These are phyloP conservation scores for Orthosia gracilis DNA, from an alignment of 2,888 invertebrate genomes.

Conservation along the genomic window DNA sequence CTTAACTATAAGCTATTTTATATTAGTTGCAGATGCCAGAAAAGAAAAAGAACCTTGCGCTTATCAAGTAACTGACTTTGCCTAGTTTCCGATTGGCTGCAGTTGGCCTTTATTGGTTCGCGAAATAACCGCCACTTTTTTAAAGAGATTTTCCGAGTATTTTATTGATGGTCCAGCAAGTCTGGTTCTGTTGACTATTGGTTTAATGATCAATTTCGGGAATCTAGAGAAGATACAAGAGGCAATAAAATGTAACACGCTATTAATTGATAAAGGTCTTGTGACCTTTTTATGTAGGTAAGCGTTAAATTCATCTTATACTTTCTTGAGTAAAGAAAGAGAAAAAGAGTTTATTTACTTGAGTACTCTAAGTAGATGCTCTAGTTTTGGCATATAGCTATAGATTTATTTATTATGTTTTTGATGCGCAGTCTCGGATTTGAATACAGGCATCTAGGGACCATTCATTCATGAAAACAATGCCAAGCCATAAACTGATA, in stretches of 20 bases:
- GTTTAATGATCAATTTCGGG: background rate
- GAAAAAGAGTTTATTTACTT: too few species aligned
- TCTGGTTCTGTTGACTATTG: background rate
- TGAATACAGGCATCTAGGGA: too few species aligned
- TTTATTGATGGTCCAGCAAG: background rate
- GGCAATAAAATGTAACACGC: background rate
- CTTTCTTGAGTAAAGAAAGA: too few species aligned
- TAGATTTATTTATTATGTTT: too few species aligned
- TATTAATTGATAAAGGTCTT: too few species aligned
- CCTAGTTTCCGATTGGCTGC: background rate
- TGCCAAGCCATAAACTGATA: background rate
- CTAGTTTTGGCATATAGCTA: too few species aligned
- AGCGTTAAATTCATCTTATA: too few species aligned
- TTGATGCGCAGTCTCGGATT: too few species aligned
- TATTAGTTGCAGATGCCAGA: background rate
- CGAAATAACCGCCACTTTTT: background rate
- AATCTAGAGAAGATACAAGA: background rate
- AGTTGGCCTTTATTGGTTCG: constrained; percentile 2
- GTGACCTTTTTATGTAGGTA: too few species aligned
- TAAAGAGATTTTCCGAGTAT: background rate
- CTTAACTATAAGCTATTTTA: too few species aligned
- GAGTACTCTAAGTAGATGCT: too few species aligned
- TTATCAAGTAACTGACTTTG: background rate
- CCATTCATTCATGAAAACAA: too few species aligned
- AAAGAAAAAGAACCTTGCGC: background rate